These are phyloP conservation scores for Drosophila nebulosa DNA, from an alignment of 1,140 invertebrate genomes.

Conservation along the genomic window DNA sequence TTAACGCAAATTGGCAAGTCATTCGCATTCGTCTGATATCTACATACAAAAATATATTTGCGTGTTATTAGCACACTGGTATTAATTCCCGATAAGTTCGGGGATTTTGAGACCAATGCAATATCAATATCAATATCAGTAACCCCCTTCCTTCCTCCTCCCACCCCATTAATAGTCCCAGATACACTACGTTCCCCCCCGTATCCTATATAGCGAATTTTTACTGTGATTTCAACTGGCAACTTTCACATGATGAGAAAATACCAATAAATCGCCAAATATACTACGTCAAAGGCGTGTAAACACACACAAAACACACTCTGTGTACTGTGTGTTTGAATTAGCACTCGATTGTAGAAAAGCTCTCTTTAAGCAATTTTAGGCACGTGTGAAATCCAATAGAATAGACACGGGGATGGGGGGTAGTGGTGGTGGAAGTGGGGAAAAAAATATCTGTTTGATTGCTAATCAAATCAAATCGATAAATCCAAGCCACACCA, in stretches of 20 bases:
- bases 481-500: background rate
- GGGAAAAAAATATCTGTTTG: conserved; percentile 21
- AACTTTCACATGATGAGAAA: conserved; percentile 32
- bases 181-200: background rate
- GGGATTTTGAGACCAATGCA: conserved; percentile 41
- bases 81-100: conserved; percentile 68
- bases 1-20: conserved; percentile 67
- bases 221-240: conserved; percentile 30
- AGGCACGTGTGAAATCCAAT: conserved; percentile 58
- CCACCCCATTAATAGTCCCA: background rate
- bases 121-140: conserved; percentile 5
- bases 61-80: conserved; percentile 59
- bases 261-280: background rate
- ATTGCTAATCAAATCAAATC: conserved; percentile 62
- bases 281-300: conserved; percentile 23
- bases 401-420: conserved; percentile 3
- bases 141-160: background rate
- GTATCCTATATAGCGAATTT: background rate
- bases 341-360: conserved; percentile 74
- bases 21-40: conserved; percentile 49
- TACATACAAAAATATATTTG: conserved; percentile 33
- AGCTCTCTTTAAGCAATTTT: conserved; percentile 49
- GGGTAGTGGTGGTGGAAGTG: too few relatives aligned
- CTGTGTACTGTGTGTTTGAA: conserved; percentile 7
- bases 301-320: background rate